Percentiles rank a stretch among this genome's conserved stretches.
phyloP scores from a whole-genome alignment of 2,113 vertebrate genomes.

The Alethe diademata region DNA sequence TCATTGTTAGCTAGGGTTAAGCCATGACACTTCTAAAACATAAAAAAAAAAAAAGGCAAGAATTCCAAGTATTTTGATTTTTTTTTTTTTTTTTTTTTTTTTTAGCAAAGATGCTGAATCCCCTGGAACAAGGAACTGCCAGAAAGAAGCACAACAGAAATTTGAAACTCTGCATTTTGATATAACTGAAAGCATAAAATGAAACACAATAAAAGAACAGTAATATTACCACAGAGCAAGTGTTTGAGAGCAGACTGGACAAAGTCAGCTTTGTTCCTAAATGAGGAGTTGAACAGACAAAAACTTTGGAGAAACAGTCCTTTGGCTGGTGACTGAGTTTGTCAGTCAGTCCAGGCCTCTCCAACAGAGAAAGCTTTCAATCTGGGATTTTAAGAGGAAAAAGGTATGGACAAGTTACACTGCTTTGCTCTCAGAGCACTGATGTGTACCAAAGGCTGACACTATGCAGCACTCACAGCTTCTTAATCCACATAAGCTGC shows the following conservation, averaged over 20 bases:
- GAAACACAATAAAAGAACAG: not conserved
- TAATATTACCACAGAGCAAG: not conserved
- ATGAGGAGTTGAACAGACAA: not conserved
- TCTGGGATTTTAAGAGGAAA: not conserved
- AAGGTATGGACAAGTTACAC: not conserved
- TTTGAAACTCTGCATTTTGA: not conserved
- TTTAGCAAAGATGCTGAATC: not conserved
- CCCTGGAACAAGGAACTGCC: not conserved
- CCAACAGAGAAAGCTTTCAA: not conserved
- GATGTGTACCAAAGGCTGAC: not conserved
- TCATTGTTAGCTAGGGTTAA: not conserved
- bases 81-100: not conserved
- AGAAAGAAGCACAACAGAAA: not conserved
- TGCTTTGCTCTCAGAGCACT: not conserved
- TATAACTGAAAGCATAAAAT: not conserved
- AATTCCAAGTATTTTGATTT: not conserved
- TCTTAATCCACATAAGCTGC: not conserved
- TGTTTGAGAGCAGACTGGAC: not conserved
- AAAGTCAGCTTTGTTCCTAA: not conserved
- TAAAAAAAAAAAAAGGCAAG: rapidly evolving
- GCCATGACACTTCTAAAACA: not conserved
- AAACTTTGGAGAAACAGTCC: not conserved
- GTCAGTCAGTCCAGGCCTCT: not conserved
- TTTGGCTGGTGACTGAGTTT: not conserved
- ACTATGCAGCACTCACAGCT: not conserved